A percentile compares a stretch with the other conserved stretches of the same genome.
Conservation (phyloP, 2,113 vertebrate genomes). For the Phodopus roborovskii region DNA sequence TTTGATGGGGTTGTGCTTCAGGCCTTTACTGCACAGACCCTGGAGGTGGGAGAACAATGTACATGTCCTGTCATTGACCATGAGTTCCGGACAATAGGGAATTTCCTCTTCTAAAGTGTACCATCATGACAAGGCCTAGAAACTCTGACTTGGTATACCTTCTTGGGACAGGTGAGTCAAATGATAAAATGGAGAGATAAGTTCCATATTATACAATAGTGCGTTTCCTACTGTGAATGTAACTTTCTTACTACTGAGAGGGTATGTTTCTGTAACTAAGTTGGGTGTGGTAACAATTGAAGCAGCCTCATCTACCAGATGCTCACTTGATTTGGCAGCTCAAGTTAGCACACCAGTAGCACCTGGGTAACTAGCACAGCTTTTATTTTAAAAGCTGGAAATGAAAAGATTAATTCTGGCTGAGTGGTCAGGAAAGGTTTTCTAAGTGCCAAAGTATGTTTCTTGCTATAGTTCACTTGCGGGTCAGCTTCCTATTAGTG, state of each 20-base stretch:
- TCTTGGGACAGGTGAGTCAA: background rate
- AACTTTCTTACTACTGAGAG: conserved; percentile 3
- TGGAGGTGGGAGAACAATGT: background rate
- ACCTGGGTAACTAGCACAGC: conserved; percentile 56
- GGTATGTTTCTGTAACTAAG: conserved; percentile 40
- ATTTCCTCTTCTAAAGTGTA: background rate
- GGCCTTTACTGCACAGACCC: background rate
- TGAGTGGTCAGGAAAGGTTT: conserved; percentile 66
- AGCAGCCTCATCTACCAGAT: background rate
- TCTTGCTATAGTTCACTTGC: conserved; percentile 69
- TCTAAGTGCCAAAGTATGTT: conserved; percentile 54
- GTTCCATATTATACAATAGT: background rate
- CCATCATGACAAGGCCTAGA: background rate
- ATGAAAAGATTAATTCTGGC: conserved; percentile 61
- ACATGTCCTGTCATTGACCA: background rate
- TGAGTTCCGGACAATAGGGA: background rate
- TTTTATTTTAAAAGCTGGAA: conserved; percentile 60
- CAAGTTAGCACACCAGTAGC: conserved; percentile 50
- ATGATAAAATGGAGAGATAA: background rate
- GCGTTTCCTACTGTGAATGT: background rate
- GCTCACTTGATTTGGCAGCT: conserved; percentile 61
- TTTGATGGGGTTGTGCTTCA: background rate
- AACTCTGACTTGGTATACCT: background rate
- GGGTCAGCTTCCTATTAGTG: conserved; percentile 66
- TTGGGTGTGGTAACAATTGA: conserved; percentile 6